These are phyloP conservation scores for Epinephelus cyanopodus DNA, from an alignment of 2,113 vertebrate species.

Conservation along the genomic window DNA sequence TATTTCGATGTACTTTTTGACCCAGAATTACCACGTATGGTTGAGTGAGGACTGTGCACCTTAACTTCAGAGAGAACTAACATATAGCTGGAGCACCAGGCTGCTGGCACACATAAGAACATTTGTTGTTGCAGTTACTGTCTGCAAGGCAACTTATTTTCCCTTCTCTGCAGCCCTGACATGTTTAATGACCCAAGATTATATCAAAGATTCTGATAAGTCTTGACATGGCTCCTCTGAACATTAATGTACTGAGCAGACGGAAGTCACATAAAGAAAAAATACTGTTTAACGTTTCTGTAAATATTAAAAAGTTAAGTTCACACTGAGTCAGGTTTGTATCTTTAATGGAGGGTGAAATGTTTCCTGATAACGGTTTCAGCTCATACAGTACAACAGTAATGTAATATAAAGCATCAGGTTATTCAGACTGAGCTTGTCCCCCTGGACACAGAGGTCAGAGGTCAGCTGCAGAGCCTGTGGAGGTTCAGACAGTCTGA, in stretches of 20 bases:
- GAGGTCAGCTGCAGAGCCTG: background rate
- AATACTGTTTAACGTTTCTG: background rate
- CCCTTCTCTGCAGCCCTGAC: background rate
- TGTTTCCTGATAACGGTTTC: background rate
- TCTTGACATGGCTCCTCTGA: background rate
- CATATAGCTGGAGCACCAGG: too few species aligned
- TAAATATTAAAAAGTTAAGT: background rate
- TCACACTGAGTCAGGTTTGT: too few species aligned
- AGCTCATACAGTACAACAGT: background rate
- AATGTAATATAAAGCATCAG: background rate
- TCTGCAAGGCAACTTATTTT: too few species aligned
- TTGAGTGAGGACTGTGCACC: too few species aligned
- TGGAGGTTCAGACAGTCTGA: background rate
- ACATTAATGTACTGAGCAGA: too few species aligned
- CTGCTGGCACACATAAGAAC: too few species aligned
- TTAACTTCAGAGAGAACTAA: too few species aligned
- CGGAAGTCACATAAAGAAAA: background rate
- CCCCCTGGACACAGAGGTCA: background rate
- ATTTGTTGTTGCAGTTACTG: too few species aligned
- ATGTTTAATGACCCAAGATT: background rate
- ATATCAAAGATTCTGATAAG: background rate
- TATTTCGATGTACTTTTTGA: too few species aligned
- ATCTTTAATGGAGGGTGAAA: background rate
- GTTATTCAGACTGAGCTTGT: background rate
- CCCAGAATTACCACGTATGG: too few species aligned